Percentiles rank a stretch among this genome's conserved stretches.
These are phyloP conservation scores for Pagetopsis macropterus DNA, from an alignment of 2,797 vertebrate species.

Conservation along the genomic window DNA sequence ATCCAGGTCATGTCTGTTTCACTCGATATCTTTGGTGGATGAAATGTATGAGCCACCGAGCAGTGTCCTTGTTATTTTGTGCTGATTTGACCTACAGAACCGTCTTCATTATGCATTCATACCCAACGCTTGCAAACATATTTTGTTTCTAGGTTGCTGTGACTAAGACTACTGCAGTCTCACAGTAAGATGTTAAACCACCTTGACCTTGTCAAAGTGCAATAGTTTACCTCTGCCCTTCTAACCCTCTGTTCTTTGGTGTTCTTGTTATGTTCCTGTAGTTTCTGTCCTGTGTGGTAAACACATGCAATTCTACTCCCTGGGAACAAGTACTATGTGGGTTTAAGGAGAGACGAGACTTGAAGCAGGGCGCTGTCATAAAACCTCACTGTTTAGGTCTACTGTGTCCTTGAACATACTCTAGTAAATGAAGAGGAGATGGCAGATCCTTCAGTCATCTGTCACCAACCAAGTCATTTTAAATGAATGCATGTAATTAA, in stretches of 20 bases:
- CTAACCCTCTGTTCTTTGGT: slow-evolving; percentile 18
- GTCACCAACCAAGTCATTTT: slow-evolving; percentile 52
- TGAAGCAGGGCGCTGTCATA: slow-evolving; percentile 7
- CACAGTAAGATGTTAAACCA: slow-evolving; percentile 4
- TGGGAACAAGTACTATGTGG: slow-evolving; percentile 21
- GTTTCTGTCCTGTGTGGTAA: slow-evolving; percentile 34
- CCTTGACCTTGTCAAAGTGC: slow-evolving; percentile 27
- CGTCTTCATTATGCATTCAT: slow-evolving; percentile 51
- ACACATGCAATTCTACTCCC: slow-evolving; percentile 21
- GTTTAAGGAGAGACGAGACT: slow-evolving; percentile 19
- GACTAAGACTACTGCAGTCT: slow-evolving; percentile 26
- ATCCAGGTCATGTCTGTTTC: slow-evolving; percentile 17
- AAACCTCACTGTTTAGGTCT: slow-evolving; percentile 6
- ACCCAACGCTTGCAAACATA: slow-evolving; percentile 35
- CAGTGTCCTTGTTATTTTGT: slow-evolving; percentile 59
- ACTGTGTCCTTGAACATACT: slow-evolving; percentile 41
- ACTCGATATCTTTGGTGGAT: slow-evolving; percentile 27
- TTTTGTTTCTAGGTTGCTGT: slow-evolving; percentile 42
- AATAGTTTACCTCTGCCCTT: slow-evolving; percentile 18
- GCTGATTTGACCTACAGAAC: slow-evolving; percentile 53
- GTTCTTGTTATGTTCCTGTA: slow-evolving; percentile 22
- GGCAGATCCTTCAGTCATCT: slow-evolving; percentile 52
- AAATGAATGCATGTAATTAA: slow-evolving; percentile 32
- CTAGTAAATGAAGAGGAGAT: slow-evolving; percentile 55
- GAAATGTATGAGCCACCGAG: slow-evolving; percentile 31